A percentile compares a stretch with the other conserved stretches of the same genome.
phyloP scores from a whole-genome alignment of 2,888 invertebrate species.

The Acanthosepion pharaonis region DNA sequence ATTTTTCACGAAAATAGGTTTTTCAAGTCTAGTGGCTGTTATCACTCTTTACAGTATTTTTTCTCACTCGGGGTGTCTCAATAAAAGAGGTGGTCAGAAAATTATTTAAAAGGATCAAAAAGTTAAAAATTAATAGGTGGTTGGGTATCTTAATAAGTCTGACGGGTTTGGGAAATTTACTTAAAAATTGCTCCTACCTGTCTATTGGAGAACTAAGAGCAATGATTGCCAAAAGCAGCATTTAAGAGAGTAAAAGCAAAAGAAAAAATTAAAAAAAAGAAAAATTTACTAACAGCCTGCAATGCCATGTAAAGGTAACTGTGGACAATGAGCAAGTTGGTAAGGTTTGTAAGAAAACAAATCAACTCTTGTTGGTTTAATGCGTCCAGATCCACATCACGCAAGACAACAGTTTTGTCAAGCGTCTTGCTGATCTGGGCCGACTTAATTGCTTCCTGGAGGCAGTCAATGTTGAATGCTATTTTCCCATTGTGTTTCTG shows the following conservation, averaged over 20 bases:
- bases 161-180: no score
- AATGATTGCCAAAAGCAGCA: no score
- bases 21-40: no score
- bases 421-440: constrained; percentile 54
- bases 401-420: constrained; percentile 53
- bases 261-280: not conserved
- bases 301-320: constrained; percentile 53
- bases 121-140: no score
- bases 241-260: not conserved
- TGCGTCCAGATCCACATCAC: constrained; percentile 60
- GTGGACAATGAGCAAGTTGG: constrained; percentile 71
- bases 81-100: no score
- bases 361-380: constrained; percentile 59
- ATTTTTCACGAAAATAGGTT: no score
- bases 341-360: constrained; percentile 71
- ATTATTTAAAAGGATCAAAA: no score
- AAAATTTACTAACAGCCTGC: not conserved
- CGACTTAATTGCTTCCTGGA: constrained; percentile 56
- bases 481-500: constrained; percentile 60
- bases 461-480: constrained; percentile 64
- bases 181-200: no score
- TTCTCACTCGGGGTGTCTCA: no score
- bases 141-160: no score
- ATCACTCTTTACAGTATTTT: no score
- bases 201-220: no score